phyloP scores from a whole-genome alignment of 2,113 vertebrate species.

The Nyctereutes procyonoides region DNA sequence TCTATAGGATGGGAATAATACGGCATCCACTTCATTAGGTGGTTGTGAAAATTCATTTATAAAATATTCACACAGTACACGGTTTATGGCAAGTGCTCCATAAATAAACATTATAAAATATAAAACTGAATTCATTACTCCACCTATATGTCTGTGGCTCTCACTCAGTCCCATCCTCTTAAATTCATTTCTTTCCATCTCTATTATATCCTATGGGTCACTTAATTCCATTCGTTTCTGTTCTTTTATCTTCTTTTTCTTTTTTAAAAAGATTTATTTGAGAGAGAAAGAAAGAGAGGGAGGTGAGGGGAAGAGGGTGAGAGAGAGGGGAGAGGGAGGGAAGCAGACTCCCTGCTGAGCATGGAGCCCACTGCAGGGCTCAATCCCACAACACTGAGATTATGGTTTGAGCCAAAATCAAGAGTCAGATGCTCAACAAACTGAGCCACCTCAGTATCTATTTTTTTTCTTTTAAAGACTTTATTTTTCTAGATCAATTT shows the following conservation, averaged over 20 bases:
- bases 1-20: not conserved
- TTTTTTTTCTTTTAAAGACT: not conserved
- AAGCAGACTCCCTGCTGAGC: not conserved
- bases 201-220: not conserved
- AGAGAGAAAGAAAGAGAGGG: not conserved
- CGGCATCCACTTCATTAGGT: not conserved
- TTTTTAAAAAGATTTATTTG: not conserved
- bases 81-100: not conserved
- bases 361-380: not conserved
- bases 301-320: not conserved
- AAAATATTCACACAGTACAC: not conserved
- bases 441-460: not conserved
- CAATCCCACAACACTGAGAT: not conserved
- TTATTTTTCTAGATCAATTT: not conserved
- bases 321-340: not conserved
- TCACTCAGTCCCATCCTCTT: not conserved
- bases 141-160: not conserved
- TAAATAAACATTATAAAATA: not conserved
- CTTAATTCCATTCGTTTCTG: not conserved
- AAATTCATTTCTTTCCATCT: not conserved
- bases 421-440: not conserved
- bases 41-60: not conserved
- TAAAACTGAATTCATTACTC: not conserved
- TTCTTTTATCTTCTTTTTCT: not conserved
- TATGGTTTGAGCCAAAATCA: not conserved